These are phyloP conservation scores for Adelosebastes latens DNA, from an alignment of 2,797 vertebrate species.

Conservation along the genomic window DNA sequence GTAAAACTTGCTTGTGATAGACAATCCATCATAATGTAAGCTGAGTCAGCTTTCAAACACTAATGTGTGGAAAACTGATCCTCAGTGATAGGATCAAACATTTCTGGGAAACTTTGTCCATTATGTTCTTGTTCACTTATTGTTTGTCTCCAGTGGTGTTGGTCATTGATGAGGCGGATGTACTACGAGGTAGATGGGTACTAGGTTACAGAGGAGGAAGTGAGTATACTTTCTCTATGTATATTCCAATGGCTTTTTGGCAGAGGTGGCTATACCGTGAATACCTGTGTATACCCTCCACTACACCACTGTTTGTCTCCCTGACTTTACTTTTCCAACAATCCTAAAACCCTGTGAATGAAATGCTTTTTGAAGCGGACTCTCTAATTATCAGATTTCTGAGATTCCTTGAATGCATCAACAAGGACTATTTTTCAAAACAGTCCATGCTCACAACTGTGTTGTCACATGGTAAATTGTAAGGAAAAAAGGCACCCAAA, in stretches of 20 bases:
- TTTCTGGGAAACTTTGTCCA: not conserved
- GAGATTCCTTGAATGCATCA: slow-evolving; percentile 3
- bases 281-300: too few relatives aligned
- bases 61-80: not conserved
- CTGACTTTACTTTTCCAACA: not conserved
- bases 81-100: not conserved
- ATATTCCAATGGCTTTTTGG: too few relatives aligned
- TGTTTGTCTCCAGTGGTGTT: not conserved
- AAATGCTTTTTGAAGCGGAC: not conserved
- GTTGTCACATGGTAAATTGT: not conserved
- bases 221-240: too few relatives aligned
- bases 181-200: too few relatives aligned
- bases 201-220: too few relatives aligned
- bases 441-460: not conserved
- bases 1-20: not conserved
- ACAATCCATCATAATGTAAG: not conserved
- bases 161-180: too few relatives aligned
- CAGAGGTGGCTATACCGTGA: too few relatives aligned
- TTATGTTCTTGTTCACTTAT: not conserved
- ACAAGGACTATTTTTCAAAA: not conserved
- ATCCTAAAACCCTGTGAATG: not conserved
- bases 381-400: not conserved
- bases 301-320: too few relatives aligned
- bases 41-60: not conserved
- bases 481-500: not conserved